Percentiles rank a stretch among this genome's conserved stretches.
Conservation (phyloP, 2,113 vertebrate genomes). For the Ophiodon elongatus region DNA sequence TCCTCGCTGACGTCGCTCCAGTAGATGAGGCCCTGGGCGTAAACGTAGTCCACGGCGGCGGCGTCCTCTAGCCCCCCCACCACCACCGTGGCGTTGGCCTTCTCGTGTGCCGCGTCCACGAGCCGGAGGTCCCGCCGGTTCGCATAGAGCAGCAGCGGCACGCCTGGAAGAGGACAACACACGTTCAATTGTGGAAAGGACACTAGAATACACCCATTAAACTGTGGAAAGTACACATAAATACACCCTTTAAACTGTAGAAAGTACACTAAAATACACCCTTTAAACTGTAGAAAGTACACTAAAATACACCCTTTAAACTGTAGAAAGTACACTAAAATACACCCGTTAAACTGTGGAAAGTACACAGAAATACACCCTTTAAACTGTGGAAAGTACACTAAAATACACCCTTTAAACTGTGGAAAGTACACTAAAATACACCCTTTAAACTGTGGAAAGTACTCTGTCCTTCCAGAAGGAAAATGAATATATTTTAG, state of each 20-base stretch:
- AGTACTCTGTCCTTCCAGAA: too few species aligned
- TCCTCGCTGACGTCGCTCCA: slow-evolving; percentile 99
- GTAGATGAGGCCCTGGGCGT: slow-evolving; percentile 90
- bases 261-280: not conserved
- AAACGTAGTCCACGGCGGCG: slow-evolving; percentile 96
- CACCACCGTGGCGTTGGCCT: slow-evolving; percentile 92
- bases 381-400: not conserved
- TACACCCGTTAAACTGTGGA: not conserved
- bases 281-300: too few species aligned
- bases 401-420: too few species aligned
- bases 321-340: not conserved
- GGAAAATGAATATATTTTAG: too few species aligned
- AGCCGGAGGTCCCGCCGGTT: slow-evolving; percentile 95
- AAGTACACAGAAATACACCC: not conserved
- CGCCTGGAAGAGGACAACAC: slow-evolving; percentile 77
- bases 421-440: not conserved
- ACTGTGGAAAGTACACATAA: not conserved
- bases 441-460: not conserved
- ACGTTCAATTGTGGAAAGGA: too few species aligned
- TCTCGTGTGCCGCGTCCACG: slow-evolving; percentile 90
- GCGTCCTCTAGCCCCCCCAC: slow-evolving; percentile 96
- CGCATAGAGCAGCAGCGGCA: slow-evolving; percentile 94
- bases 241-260: not conserved
- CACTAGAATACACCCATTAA: not conserved
- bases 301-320: not conserved